phyloP scores from a whole-genome alignment of 1,140 invertebrate species.

The Aphelenchoides fujianensis region DNA sequence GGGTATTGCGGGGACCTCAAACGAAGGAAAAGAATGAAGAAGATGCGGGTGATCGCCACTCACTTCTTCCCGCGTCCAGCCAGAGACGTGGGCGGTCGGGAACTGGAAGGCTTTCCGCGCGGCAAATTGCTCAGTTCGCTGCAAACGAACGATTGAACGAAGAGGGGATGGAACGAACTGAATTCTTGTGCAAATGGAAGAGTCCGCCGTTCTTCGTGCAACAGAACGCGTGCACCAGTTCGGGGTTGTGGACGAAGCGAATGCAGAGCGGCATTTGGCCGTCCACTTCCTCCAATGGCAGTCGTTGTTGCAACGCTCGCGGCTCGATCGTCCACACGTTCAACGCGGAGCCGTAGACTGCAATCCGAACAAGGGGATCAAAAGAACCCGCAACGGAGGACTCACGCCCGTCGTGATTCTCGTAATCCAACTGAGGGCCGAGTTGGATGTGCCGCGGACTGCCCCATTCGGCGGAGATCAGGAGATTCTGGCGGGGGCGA shows the following conservation, averaged over 20 bases:
- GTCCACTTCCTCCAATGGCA: conserved; percentile 30
- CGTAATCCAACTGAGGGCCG: neutral
- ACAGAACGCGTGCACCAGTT: conserved; percentile 44
- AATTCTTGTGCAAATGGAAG: conserved; percentile 47
- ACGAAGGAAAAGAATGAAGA: too few species aligned
- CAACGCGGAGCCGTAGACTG: conserved; percentile 32
- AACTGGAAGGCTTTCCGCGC: conserved; percentile 48
- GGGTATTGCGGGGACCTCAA: conserved; percentile 45
- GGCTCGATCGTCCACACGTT: conserved; percentile 47
- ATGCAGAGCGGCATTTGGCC: conserved; percentile 43
- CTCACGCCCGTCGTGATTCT: neutral
- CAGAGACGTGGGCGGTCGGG: conserved; percentile 33
- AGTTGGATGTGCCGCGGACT: neutral
- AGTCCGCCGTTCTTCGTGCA: conserved; percentile 39
- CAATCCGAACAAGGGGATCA: neutral
- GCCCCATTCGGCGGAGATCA: conserved; percentile 88
- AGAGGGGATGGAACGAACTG: too few species aligned
- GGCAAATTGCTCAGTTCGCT: conserved; percentile 32
- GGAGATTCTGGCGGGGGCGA: conserved; percentile 83
- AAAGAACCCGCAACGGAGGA: conserved; percentile 11
- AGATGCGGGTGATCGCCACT: too few species aligned
- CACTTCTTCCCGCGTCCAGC: conserved; percentile 36
- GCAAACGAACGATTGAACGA: too few species aligned
- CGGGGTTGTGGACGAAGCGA: conserved; percentile 40
- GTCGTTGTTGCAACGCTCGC: conserved; percentile 29